Evolutionary conservation across 2,888 invertebrate species (phyloP), one percentile per base, ranked within the genome.

Genomic region (Eupithecia pulchellata): DNA sequence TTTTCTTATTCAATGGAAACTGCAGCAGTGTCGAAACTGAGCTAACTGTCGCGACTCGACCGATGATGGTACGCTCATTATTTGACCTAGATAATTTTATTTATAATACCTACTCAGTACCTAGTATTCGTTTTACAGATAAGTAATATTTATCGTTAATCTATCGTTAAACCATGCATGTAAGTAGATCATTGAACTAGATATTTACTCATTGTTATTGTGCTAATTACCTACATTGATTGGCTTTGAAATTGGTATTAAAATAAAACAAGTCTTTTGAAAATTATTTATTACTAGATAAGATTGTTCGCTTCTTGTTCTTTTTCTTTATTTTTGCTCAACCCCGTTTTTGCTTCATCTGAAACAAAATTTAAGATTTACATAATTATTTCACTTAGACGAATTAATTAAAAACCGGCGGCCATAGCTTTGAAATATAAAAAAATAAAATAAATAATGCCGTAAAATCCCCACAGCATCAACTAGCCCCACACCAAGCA

Each of bases 341-440:
- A 64, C 3, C 83, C 82, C 13, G 89, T 88, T 20, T 79, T 81
- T 73, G 86, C 75, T 86, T 91, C 91, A 82, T 91, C 92, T 92
- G 91, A 17, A 84, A 88, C 61, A 61, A 61, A 5, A 14, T 36
- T 4, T 25, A 52, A 25, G 6, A 25, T 30, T 4, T 6, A 6
- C 4, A 6, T 30, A 6, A 30, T 30, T 6, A 30, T 30, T n/a
- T n/a, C n/a, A n/a, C n/a, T n/a, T n/a, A n/a, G n/a, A n/a, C n/a
- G n/a, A n/a, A n/a, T n/a, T n/a, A n/a, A n/a, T n/a, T n/a, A n/a
- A n/a, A n/a, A n/a, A n/a, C n/a, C n/a, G n/a, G n/a, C n/a, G n/a
- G n/a, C n/a, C n/a, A n/a, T n/a, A n/a, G n/a, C n/a, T n/a, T n/a
- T n/a, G n/a, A n/a, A n/a, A n/a, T n/a, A n/a, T n/a, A n/a, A n/a